phyloP scores from a whole-genome alignment of 2,797 vertebrate species.

The Eurystomus glaucurus region DNA sequence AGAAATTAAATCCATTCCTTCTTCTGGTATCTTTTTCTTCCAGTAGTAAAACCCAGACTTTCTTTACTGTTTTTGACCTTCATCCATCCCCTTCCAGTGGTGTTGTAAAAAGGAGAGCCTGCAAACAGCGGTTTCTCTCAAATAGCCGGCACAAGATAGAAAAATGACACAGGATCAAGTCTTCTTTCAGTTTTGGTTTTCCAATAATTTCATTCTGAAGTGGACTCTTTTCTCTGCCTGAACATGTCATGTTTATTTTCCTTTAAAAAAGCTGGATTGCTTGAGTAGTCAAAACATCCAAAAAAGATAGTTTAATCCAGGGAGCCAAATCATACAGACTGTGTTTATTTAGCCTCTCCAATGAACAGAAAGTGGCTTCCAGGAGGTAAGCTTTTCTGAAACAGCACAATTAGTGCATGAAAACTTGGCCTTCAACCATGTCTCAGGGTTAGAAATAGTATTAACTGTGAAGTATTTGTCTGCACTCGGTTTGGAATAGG shows the following conservation, averaged over 20 bases:
- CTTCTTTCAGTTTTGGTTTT: neutral
- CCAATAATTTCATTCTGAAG: neutral
- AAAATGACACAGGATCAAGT: neutral
- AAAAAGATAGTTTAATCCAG: conserved; percentile 46
- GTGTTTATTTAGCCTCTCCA: conserved; percentile 54
- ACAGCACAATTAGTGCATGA: conserved; percentile 52
- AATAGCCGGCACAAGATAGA: neutral
- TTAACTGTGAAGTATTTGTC: conserved; percentile 42
- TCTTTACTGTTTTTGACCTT: neutral
- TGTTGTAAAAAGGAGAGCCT: neutral
- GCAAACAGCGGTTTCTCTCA: neutral
- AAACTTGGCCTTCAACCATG: conserved; percentile 53
- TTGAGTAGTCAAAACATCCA: neutral
- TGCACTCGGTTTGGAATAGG: conserved; percentile 1
- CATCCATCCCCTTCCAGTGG: neutral
- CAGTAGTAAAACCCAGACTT: neutral
- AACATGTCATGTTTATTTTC: conserved; percentile 33
- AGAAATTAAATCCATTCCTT: neutral
- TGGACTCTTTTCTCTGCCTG: neutral
- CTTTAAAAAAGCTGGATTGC: conserved; percentile 26
- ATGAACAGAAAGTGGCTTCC: conserved; percentile 32
- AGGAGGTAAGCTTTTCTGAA: conserved; percentile 58
- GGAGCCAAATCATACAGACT: conserved; percentile 39
- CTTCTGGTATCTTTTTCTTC: neutral
- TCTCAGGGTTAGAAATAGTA: conserved; percentile 52